Conservation (phyloP, 2,888 invertebrate genomes). For the Heliconius aoede region DNA sequence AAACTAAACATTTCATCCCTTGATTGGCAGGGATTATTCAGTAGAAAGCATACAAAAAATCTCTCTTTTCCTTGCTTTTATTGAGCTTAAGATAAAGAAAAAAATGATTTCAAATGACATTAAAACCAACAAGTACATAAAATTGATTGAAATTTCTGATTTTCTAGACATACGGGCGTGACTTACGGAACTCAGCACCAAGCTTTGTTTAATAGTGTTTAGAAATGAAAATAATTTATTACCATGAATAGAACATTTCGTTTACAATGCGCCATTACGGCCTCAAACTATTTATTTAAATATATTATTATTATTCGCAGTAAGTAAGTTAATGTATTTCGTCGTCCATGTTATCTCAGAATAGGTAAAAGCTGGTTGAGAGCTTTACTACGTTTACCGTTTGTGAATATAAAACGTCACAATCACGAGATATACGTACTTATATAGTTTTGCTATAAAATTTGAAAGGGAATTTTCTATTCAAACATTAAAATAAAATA, state of each 20-base stretch:
- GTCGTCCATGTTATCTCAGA: background rate
- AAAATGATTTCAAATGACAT: too few species aligned
- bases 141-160: too few species aligned
- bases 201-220: too few species aligned
- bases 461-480: background rate
- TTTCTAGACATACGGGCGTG: too few species aligned
- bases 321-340: background rate
- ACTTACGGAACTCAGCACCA: too few species aligned
- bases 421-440: background rate
- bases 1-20: background rate
- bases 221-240: too few species aligned
- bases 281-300: background rate
- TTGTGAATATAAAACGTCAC: background rate
- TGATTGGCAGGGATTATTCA: too few species aligned
- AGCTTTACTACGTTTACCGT: background rate
- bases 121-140: too few species aligned
- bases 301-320: background rate
- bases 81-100: too few species aligned
- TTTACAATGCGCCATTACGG: background rate
- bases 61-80: too few species aligned
- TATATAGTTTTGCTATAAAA: background rate
- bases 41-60: too few species aligned
- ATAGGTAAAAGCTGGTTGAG: conserved; percentile 1
- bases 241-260: too few species aligned
- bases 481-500: background rate